These are phyloP conservation scores for Telenomus remus DNA, from an alignment of 1,140 invertebrate genomes.

Conservation along the genomic window DNA sequence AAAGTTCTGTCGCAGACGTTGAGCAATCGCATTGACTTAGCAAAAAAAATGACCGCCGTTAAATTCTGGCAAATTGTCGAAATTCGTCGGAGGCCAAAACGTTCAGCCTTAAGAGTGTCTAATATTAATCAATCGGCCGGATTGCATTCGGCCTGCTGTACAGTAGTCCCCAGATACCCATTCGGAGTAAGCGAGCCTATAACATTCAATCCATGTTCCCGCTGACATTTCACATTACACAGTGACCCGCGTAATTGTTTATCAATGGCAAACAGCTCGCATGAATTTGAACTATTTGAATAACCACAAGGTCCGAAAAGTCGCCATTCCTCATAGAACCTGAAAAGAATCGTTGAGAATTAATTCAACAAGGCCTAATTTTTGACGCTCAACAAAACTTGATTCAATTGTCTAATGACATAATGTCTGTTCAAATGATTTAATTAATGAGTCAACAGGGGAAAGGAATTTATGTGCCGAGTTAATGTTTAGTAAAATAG, in stretches of 20 bases:
- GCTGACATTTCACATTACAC: constrained; percentile 32
- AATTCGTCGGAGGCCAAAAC: not conserved
- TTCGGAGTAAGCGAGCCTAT: constrained; percentile 24
- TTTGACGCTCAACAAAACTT: no score
- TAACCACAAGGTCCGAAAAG: not conserved
- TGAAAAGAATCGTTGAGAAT: constrained; percentile 1
- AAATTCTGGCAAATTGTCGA: not conserved
- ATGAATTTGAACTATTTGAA: constrained; percentile 26
- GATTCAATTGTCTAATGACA: no score
- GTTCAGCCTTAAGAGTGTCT: constrained; percentile 1
- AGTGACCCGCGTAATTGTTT: constrained; percentile 19
- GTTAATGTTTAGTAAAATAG: not conserved
- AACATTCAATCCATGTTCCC: constrained; percentile 23
- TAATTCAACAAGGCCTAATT: no score
- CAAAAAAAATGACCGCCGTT: not conserved
- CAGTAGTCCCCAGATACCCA: constrained; percentile 23
- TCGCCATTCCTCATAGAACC: no score
- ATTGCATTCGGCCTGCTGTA: constrained; percentile 10
- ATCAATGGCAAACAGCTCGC: constrained; percentile 14
- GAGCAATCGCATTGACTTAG: no score
- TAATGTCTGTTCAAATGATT: no score
- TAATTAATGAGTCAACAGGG: no score
- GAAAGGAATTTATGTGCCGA: not conserved
- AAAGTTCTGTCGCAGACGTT: not conserved
- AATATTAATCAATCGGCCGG: constrained; percentile 28